Base-by-base conservation (phyloP, 2,797 vertebrate genomes). In the Myotis vivesi region DNA sequence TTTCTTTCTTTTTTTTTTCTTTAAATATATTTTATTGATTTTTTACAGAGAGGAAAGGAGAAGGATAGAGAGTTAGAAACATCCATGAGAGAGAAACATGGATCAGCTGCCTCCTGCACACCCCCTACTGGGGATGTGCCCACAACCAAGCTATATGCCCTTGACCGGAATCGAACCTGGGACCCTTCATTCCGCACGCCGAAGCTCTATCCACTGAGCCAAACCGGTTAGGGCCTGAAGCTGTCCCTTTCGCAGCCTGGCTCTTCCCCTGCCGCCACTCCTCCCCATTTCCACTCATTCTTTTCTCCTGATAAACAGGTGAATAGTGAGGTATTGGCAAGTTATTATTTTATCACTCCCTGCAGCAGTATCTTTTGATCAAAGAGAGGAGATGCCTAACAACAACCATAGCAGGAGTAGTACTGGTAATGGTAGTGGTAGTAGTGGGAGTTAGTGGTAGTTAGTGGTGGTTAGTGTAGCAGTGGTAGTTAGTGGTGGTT, bases 171-270 rank as follows among this genome's bases (percentile, higher is more conserved):
- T n/a, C n/a, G n/a, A n/a, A n/a, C n/a, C n/a, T n/a, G n/a, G n/a
- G n/a, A n/a, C n/a, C n/a, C n/a, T n/a, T n/a, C n/a, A n/a, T n/a
- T n/a, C n/a, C n/a, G n/a, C n/a, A n/a, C n/a, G n/a, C n/a, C n/a
- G n/a, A n/a, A n/a, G n/a, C n/a, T n/a, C n/a, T n/a, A n/a, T n/a
- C n/a, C n/a, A n/a, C n/a, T n/a, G n/a, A n/a, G n/a, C n/a, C n/a
- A n/a, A n/a, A n/a, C n/a, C n/a, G n/a, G n/a, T 41, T 17, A n/a
- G 36, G 0, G 22, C n/a, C 10, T 2, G 13, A 8, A 68, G 44
- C 68, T 33, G 76, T 38, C 64, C 77, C 12, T 76, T 75, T 41
- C 41, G 3, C 13, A 68, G 25, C 28, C 25, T 38, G 25, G 30
- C 22, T 44, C 13, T 28, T 49, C 17, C 28, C 33, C 57, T 20